Evolutionary conservation across 2,113 vertebrate species (phyloP).

Genomic region (Xyrauchen texanus): DNA sequence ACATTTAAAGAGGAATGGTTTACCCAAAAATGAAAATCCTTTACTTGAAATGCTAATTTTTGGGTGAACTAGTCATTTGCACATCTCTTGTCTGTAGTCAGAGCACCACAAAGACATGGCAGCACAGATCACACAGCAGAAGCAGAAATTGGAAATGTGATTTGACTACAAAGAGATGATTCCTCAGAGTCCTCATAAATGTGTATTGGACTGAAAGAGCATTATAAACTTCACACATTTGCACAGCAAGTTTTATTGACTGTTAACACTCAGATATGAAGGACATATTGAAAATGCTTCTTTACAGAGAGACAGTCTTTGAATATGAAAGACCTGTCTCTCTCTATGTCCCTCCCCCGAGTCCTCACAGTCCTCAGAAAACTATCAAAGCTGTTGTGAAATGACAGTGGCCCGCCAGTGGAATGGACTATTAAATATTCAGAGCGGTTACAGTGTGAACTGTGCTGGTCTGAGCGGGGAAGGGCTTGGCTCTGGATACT

Average conservation of each 20-base stretch:
- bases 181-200: neutral
- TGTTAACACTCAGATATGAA: constrained; percentile 4
- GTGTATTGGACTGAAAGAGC: constrained; percentile 23
- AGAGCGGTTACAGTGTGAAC: constrained; percentile 47
- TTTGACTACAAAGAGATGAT: neutral
- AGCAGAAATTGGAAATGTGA: neutral
- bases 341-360: neutral
- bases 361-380: constrained; percentile 46
- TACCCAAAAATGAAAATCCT: too few relatives aligned
- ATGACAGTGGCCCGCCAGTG: constrained; percentile 18
- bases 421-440: constrained; percentile 71
- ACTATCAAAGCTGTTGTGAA: constrained; percentile 54
- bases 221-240: constrained; percentile 39
- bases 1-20: too few relatives aligned
- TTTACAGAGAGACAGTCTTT: constrained; percentile 48
- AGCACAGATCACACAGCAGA: too few relatives aligned
- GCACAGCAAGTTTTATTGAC: constrained; percentile 29
- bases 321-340: neutral
- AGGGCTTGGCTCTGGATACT: too few relatives aligned
- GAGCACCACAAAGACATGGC: neutral
- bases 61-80: too few relatives aligned
- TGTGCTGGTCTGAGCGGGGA: too few relatives aligned
- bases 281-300: constrained; percentile 44
- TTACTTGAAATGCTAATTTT: too few relatives aligned
- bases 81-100: neutral